Evolutionary conservation across 2,888 invertebrate genomes (phyloP).

Genomic region (Drosophila pseudotalamancana): DNA sequence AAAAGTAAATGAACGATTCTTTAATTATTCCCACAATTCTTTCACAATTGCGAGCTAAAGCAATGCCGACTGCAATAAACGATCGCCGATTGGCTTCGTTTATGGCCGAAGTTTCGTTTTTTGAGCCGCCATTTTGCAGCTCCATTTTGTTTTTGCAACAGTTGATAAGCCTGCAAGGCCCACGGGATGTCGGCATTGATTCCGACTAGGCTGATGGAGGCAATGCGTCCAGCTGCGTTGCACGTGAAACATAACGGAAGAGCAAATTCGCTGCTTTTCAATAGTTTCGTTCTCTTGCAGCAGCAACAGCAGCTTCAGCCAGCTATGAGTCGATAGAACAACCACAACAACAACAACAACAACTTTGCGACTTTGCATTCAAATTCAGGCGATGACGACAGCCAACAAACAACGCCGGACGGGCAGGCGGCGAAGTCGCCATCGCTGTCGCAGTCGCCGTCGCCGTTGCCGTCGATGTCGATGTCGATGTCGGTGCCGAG

Average conservation of each 20-base stretch:
- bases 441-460: constrained; percentile 33
- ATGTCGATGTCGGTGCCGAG: constrained; percentile 13
- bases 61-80: constrained; percentile 27
- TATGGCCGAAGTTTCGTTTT: constrained; percentile 24
- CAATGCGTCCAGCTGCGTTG: constrained; percentile 6
- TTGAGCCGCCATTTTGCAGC: constrained; percentile 25
- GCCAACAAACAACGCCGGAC: constrained; percentile 26
- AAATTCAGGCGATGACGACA: constrained; percentile 74
- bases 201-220: not conserved
- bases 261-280: constrained; percentile 46
- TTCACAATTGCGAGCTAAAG: not conserved
- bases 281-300: constrained; percentile 34
- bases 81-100: constrained; percentile 35
- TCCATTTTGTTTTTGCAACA: constrained; percentile 38
- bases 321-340: constrained; percentile 13
- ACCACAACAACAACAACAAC: constrained; percentile 19
- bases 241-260: constrained; percentile 43
- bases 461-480: constrained; percentile 24
- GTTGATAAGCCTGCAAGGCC: constrained; percentile 9
- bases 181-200: not conserved
- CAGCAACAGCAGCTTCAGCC: constrained; percentile 27
- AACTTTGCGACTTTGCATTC: constrained; percentile 57
- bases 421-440: constrained; percentile 10
- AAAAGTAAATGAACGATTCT: too few species aligned
- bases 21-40: too few species aligned